phyloP scores from a whole-genome alignment of 2,113 vertebrate genomes.

The Nerophis ophidion region DNA sequence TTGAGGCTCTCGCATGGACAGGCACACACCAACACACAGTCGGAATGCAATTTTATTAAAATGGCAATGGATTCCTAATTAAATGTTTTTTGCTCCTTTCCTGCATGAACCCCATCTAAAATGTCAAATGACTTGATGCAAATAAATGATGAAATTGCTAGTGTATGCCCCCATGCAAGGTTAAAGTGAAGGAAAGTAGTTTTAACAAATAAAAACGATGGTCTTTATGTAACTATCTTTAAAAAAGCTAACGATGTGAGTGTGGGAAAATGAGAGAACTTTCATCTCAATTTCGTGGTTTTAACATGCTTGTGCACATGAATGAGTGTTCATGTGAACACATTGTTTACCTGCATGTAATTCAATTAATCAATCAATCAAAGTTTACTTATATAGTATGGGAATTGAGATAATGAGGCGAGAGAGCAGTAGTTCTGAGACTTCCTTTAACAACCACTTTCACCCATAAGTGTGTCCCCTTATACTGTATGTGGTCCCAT shows the following conservation, averaged over 20 bases:
- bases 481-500: too few relatives aligned
- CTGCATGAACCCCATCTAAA: conserved; percentile 11
- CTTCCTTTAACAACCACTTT: too few relatives aligned
- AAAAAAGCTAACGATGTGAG: neutral
- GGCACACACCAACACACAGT: conserved; percentile 7
- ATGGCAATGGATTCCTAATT: conserved; percentile 50
- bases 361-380: conserved; percentile 17
- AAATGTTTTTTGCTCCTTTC: conserved; percentile 24
- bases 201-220: neutral
- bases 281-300: neutral
- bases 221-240: neutral
- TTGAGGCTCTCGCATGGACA: conserved; percentile 15
- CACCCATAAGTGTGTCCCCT: too few relatives aligned
- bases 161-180: conserved; percentile 2
- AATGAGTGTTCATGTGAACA: conserved; percentile 1
- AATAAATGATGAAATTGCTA: conserved; percentile 34
- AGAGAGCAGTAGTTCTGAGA: too few relatives aligned
- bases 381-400: too few relatives aligned
- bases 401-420: too few relatives aligned
- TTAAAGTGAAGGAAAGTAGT: neutral
- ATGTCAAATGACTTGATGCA: conserved; percentile 56
- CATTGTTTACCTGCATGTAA: conserved; percentile 13
- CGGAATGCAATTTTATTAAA: conserved; percentile 32
- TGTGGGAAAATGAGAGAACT: neutral
- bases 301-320: conserved; percentile 10